phyloP scores from a whole-genome alignment of 1,140 invertebrate genomes.

The Leptinotarsa defecta region DNA sequence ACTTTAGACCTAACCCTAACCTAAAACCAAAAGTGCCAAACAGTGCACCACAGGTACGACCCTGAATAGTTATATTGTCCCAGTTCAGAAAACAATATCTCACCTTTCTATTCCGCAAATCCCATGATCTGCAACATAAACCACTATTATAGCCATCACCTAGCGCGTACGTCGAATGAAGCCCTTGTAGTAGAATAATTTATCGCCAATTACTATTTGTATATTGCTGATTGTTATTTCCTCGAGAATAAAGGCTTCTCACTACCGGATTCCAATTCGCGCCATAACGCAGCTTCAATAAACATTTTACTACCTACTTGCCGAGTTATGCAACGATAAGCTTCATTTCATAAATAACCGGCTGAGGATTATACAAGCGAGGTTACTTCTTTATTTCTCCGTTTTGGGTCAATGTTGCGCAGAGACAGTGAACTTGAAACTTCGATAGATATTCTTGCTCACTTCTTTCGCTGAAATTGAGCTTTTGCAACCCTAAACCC shows the following conservation, averaged over 20 bases:
- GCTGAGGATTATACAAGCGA: background rate
- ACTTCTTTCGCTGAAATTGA: too few relatives aligned
- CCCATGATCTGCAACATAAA: background rate
- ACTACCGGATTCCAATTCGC: constrained; percentile 5
- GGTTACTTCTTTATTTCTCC: constrained; percentile 1
- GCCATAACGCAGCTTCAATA: constrained; percentile 4
- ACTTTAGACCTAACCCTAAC: too few relatives aligned
- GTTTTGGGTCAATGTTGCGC: background rate
- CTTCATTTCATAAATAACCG: background rate
- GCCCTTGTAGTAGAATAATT: background rate
- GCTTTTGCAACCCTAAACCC: too few relatives aligned
- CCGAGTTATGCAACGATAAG: background rate
- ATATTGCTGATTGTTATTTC: constrained; percentile 3
- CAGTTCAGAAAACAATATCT: background rate
- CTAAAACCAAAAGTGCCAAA: too few relatives aligned
- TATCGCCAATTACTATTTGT: constrained; percentile 8
- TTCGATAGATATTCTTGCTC: too few relatives aligned
- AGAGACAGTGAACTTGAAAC: too few relatives aligned
- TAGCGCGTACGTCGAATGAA: background rate
- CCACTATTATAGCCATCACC: background rate
- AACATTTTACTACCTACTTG: constrained; percentile 3
- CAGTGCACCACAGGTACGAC: too few relatives aligned
- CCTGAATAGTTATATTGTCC: background rate
- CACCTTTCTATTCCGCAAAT: background rate
- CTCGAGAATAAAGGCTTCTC: background rate